Evolutionary conservation across 1,140 invertebrate species (phyloP).

Genomic region (Diorhabda sublineata): DNA sequence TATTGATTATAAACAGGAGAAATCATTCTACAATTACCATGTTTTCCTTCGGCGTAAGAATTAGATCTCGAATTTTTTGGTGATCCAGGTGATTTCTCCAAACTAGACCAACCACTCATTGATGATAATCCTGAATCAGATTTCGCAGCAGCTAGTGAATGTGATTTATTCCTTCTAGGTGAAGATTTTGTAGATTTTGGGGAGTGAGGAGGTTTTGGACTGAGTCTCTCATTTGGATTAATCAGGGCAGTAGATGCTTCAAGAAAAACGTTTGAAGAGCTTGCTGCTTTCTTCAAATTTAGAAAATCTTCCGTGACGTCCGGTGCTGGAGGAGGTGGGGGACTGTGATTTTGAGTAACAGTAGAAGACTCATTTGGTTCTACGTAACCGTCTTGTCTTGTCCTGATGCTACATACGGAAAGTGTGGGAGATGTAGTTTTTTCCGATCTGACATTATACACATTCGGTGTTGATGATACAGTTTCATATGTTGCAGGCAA

Average conservation of each 20-base stretch:
- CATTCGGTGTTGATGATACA: slow-evolving; percentile 49
- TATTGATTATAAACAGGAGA: slow-evolving; percentile 19
- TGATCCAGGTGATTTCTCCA: slow-evolving; percentile 78
- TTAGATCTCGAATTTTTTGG: slow-evolving; percentile 49
- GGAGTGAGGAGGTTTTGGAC: slow-evolving; percentile 61
- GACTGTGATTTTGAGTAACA: slow-evolving; percentile 60
- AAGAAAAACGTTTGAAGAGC: slow-evolving; percentile 49
- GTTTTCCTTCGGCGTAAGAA: slow-evolving; percentile 27
- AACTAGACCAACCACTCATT: slow-evolving; percentile 78
- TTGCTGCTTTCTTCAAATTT: slow-evolving; percentile 16
- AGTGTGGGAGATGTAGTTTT: slow-evolving; percentile 58
- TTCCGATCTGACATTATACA: slow-evolving; percentile 50
- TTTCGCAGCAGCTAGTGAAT: slow-evolving; percentile 60
- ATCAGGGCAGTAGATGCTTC: slow-evolving; percentile 43
- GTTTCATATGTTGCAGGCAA: slow-evolving; percentile 52
- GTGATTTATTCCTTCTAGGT: slow-evolving; percentile 66
- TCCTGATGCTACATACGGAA: slow-evolving; percentile 61
- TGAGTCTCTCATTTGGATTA: slow-evolving; percentile 51
- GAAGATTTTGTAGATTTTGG: slow-evolving; percentile 71
- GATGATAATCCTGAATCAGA: slow-evolving; percentile 81
- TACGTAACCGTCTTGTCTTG: slow-evolving; percentile 60
- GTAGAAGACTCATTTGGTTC: slow-evolving; percentile 37
- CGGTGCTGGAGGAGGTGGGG: slow-evolving; percentile 78
- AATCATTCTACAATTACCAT: slow-evolving; percentile 23
- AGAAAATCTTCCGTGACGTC: slow-evolving; percentile 54